These are phyloP conservation scores for Heteronetta atricapilla DNA, from an alignment of 2,113 vertebrate genomes.

Conservation along the genomic window DNA sequence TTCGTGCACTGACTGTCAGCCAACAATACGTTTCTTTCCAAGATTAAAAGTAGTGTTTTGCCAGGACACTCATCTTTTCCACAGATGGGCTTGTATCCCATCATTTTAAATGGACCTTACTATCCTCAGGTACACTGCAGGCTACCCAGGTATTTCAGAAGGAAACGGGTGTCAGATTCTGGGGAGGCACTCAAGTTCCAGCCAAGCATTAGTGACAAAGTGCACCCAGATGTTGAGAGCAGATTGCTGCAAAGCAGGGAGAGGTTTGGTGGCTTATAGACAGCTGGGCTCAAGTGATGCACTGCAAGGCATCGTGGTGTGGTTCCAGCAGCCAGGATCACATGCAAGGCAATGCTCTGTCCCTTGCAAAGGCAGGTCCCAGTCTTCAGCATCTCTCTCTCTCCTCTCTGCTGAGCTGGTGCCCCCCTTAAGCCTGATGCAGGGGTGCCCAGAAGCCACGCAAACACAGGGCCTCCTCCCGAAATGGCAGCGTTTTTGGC, in stretches of 20 bases:
- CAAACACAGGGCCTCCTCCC: neutral
- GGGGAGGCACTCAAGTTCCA: neutral
- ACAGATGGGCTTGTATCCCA: neutral
- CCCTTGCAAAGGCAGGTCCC: neutral
- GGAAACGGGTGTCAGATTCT: neutral
- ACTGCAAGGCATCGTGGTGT: neutral
- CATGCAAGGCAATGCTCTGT: fast-evolving
- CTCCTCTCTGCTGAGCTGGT: neutral
- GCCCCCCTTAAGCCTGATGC: neutral
- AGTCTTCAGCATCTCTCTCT: neutral
- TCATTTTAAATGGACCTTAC: neutral
- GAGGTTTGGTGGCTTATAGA: neutral
- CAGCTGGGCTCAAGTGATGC: neutral
- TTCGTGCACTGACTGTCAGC: fast-evolving
- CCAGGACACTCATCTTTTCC: neutral
- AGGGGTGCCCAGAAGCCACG: neutral
- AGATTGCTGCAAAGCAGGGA: neutral
- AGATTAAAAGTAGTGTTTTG: neutral
- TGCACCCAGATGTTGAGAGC: neutral
- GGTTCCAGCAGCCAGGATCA: neutral
- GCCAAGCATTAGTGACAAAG: neutral
- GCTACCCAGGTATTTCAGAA: neutral
- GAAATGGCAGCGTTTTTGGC: neutral
- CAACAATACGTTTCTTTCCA: neutral
- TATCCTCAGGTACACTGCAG: neutral